Base-by-base conservation (phyloP, 2,797 vertebrate species). In the Chromobotia macracanthus region DNA sequence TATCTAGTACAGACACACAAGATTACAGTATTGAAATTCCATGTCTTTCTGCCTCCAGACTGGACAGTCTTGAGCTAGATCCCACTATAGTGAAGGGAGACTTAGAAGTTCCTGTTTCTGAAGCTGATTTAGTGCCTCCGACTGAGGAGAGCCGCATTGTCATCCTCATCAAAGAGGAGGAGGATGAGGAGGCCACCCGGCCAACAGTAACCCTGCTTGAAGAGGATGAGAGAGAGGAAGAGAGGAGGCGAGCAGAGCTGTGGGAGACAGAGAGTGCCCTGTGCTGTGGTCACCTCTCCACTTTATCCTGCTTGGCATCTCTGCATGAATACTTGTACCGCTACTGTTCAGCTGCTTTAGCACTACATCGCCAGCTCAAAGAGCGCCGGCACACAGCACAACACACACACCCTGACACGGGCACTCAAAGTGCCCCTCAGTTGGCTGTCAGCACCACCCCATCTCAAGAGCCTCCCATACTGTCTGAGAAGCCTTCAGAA, bases 191-290 rank as follows among this genome's bases (percentile, higher is more conserved):
- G 73, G 84, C 91, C 16, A 90, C 88, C 75, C 94, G 91, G 75
- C 97, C 96, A 16, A 99, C 96, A 0, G 95, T 99, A 77, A 99
- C 95, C 13, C 91, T 99, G 70, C 88, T 99, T 87, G 94, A 95
- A 66, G 96, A 95, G 56, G 96, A 95, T 53, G 95, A 92, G 53
- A 95, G 95, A 75, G 96, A 97, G 2, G 96, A 96, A 65, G 94
- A 94, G 15, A 88, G 90, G 94, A 77, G 90, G 91, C 21, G 5
- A 21, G 80, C 58, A 0, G 68, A 90, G 0, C 92, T 93, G 83
- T 86, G 94, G 91, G 93, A 94, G 28, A 86, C 89, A 81, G 96
- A 98, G 87, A 95, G 93, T 76, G 90, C 93, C 51, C 80, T 87
- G 0, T 94, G 95, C 90, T 97, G 97, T 78, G 93, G 86, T 56